Evolutionary conservation across 2,797 vertebrate genomes (phyloP).

Genomic region (Sebastes steindachneri): DNA sequence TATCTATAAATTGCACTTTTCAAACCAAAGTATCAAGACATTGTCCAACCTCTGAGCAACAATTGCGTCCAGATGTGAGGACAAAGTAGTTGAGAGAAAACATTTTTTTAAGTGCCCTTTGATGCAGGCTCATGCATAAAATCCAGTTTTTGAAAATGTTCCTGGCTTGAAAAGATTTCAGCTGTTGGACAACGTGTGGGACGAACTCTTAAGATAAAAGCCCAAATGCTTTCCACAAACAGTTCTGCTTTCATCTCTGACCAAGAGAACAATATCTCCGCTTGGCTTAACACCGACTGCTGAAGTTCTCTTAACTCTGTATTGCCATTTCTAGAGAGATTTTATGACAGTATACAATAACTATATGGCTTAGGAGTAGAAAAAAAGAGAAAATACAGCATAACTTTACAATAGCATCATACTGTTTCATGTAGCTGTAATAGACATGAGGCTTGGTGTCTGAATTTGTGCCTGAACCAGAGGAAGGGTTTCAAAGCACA

Average conservation of each 20-base stretch:
- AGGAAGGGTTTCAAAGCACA: conserved; percentile 86
- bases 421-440: conserved; percentile 54
- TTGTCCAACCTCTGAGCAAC: conserved; percentile 72
- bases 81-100: conserved; percentile 61
- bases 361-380: not conserved
- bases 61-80: conserved; percentile 86
- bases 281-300: conserved; percentile 58
- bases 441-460: conserved; percentile 70
- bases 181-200: conserved; percentile 79
- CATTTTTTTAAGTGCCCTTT: conserved; percentile 63
- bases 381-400: not conserved
- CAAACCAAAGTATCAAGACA: conserved; percentile 40
- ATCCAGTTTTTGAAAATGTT: conserved; percentile 67
- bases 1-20: conserved; percentile 50
- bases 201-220: conserved; percentile 72
- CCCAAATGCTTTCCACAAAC: conserved; percentile 79
- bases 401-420: conserved; percentile 54
- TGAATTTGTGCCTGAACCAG: conserved; percentile 76
- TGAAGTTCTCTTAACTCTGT: conserved; percentile 55
- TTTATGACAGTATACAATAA: conserved; percentile 20
- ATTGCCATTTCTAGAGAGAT: conserved; percentile 40
- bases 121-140: conserved; percentile 74
- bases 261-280: conserved; percentile 77
- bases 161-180: conserved; percentile 72
- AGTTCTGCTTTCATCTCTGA: conserved; percentile 79